phyloP scores from a whole-genome alignment of 2,113 vertebrate species.

The Leptobrachium leishanense region DNA sequence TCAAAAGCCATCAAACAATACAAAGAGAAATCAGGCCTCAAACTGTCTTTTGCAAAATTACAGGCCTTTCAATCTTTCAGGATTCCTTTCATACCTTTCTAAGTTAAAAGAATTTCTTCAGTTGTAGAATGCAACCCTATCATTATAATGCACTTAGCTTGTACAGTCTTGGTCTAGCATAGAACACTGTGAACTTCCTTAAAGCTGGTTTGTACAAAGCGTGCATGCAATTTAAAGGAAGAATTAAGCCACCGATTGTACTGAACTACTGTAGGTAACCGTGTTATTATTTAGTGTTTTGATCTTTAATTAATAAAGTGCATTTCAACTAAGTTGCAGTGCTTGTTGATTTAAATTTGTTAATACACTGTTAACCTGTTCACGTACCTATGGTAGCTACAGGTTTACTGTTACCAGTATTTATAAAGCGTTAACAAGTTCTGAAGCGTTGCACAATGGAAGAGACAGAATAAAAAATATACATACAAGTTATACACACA shows the following conservation, averaged over 20 bases:
- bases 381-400: background rate
- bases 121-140: slow-evolving; percentile 21
- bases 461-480: too few relatives aligned
- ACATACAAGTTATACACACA: too few relatives aligned
- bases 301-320: background rate
- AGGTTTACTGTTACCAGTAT: background rate
- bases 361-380: background rate
- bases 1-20: slow-evolving; percentile 36
- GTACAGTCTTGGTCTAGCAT: background rate
- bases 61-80: slow-evolving; percentile 33
- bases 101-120: slow-evolving; percentile 25
- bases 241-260: background rate
- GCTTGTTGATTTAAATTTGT: background rate
- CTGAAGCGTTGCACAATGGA: too few relatives aligned
- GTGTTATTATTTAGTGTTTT: background rate
- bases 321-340: background rate
- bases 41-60: slow-evolving; percentile 40
- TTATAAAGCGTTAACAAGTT: too few relatives aligned
- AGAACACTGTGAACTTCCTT: slow-evolving; percentile 4
- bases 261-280: background rate
- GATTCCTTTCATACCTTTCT: slow-evolving; percentile 32
- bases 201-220: background rate
- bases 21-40: slow-evolving; percentile 22
- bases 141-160: slow-evolving; percentile 42
- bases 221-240: background rate